Conservation (phyloP, 2,888 invertebrate genomes). For the Tetragonisca angustula region DNA sequence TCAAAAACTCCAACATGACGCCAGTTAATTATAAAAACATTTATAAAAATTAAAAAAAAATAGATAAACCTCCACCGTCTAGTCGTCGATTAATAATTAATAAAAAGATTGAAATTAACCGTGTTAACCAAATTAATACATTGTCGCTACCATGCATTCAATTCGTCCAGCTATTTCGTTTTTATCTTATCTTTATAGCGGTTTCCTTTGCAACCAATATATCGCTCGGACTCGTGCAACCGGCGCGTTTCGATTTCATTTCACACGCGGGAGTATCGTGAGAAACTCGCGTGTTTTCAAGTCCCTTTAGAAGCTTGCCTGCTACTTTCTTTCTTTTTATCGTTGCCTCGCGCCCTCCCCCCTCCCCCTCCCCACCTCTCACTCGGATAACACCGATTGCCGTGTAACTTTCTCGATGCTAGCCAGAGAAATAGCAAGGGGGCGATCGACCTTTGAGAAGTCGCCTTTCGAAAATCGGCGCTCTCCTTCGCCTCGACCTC, state of each 20-base stretch:
- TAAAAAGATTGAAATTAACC: no score
- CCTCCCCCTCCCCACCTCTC: neutral
- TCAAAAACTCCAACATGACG: no score
- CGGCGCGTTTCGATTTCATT: slow-evolving; percentile 26
- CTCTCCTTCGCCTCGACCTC: slow-evolving; percentile 63
- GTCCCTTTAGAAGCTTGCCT: slow-evolving; percentile 22
- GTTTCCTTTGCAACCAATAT: neutral
- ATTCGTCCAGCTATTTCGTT: neutral
- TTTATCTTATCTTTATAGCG: neutral
- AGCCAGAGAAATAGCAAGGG: slow-evolving; percentile 47
- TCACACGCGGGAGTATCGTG: slow-evolving; percentile 45
- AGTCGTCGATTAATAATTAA: no score
- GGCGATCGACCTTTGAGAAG: slow-evolving; percentile 67
- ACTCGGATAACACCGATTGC: neutral
- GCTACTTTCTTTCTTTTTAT: slow-evolving; percentile 41
- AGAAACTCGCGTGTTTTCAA: slow-evolving; percentile 45
- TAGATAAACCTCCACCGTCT: no score
- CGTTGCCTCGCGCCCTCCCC: neutral
- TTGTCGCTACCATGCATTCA: neutral
- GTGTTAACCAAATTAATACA: neutral
- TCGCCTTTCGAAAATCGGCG: slow-evolving; percentile 70
- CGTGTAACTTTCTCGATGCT: slow-evolving; percentile 63
- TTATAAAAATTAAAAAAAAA: no score
- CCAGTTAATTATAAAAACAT: no score
- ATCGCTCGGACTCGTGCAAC: slow-evolving; percentile 12